These are phyloP conservation scores for Lasioglossum oenotherae DNA, from an alignment of 2,888 invertebrate species.

Conservation along the genomic window DNA sequence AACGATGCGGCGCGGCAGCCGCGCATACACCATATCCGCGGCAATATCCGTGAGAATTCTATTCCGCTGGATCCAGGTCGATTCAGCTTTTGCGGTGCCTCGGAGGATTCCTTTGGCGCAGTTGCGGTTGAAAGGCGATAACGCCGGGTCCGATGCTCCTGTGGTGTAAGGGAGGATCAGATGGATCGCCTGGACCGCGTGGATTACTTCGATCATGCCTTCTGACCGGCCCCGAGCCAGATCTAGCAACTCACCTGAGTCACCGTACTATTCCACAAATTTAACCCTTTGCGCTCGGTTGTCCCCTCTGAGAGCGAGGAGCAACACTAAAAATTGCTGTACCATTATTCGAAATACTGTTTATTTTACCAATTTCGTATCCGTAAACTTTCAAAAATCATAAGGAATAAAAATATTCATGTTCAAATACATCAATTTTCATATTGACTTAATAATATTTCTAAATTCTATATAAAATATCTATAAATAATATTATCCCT, in stretches of 20 bases:
- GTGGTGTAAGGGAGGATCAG: neutral
- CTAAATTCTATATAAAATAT: too few relatives aligned
- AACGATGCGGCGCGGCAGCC: neutral
- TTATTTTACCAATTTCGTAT: too few relatives aligned
- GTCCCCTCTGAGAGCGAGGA: too few relatives aligned
- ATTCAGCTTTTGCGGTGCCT: neutral
- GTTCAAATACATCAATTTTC: too few relatives aligned
- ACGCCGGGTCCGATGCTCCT: neutral
- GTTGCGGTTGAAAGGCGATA: neutral
- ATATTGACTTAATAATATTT: too few relatives aligned
- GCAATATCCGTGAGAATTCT: conserved; percentile 16
- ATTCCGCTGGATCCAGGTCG: conserved; percentile 5
- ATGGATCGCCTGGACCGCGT: neutral
- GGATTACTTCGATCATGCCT: neutral
- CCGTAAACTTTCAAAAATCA: too few relatives aligned
- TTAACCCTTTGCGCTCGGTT: neutral
- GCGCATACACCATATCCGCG: conserved; percentile 21
- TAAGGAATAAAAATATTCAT: too few relatives aligned
- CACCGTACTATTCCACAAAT: neutral
- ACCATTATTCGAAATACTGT: too few relatives aligned
- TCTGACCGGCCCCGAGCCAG: neutral
- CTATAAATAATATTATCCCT: too few relatives aligned
- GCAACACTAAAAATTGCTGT: too few relatives aligned
- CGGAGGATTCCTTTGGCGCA: too few relatives aligned
- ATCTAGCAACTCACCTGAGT: neutral